phyloP scores from a whole-genome alignment of 2,797 vertebrate genomes.

The Meriones psammophilus region DNA sequence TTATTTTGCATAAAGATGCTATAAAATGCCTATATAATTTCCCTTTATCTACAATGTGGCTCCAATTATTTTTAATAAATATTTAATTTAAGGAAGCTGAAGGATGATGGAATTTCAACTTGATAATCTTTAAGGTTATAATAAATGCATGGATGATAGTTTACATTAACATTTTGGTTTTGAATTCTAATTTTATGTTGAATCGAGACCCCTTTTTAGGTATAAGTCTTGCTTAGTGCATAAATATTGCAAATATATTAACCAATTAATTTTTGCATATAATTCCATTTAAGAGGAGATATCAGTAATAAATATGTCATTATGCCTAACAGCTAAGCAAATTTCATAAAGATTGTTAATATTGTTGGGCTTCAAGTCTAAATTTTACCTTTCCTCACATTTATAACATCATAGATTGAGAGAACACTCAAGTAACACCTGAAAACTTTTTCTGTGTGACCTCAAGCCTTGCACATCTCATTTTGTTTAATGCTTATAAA shows the following conservation, averaged over 20 bases:
- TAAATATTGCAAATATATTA: background rate
- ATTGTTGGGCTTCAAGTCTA: background rate
- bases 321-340: conserved; percentile 3
- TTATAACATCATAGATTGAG: background rate
- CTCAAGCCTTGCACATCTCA: background rate
- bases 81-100: conserved; percentile 49
- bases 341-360: background rate
- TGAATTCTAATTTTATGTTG: conserved; percentile 9
- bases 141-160: background rate
- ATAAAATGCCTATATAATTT: background rate
- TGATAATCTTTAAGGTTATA: background rate
- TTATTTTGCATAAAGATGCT: background rate
- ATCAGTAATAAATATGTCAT: background rate
- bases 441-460: background rate
- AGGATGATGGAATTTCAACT: conserved; percentile 2
- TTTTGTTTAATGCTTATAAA: conserved; percentile 39
- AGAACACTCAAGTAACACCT: background rate
- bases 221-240: background rate
- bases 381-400: conserved; percentile 42
- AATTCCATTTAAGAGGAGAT: conserved; percentile 1
- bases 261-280: background rate
- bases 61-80: conserved; percentile 32
- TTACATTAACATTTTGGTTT: conserved; percentile 23
- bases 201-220: background rate
- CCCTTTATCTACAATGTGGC: background rate